A percentile compares a stretch with the other conserved stretches of the same genome.
Conservation (phyloP, 2,888 invertebrate species). For the Dynastes hyllus region DNA sequence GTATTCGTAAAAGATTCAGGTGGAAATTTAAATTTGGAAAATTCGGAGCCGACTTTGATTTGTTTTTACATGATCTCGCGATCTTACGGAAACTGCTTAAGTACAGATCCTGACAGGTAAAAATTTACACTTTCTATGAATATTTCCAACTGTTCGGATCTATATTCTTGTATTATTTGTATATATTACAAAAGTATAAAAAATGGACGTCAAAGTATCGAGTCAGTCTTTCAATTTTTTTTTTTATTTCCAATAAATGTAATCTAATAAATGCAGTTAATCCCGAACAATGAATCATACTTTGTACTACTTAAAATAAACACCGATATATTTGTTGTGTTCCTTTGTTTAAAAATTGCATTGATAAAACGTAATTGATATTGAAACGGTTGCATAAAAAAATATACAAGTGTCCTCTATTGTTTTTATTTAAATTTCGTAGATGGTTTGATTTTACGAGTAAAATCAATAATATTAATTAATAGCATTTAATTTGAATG, state of each 20-base stretch:
- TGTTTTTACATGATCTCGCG: no score
- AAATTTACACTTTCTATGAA: no score
- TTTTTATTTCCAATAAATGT: neutral
- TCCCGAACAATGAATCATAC: neutral
- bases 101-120: no score
- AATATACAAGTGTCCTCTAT: neutral
- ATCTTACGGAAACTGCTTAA: no score
- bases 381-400: neutral
- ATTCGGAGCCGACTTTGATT: no score
- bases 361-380: neutral
- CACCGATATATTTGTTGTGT: neutral
- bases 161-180: neutral
- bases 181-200: neutral
- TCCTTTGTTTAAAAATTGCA: neutral
- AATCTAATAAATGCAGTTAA: neutral
- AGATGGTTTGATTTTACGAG: neutral
- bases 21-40: no score
- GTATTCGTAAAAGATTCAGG: no score
- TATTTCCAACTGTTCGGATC: neutral
- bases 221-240: constrained; percentile 22
- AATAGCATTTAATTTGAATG: neutral
- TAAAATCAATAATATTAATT: neutral
- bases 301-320: neutral
- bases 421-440: no score
- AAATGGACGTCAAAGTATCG: constrained; percentile 9